Base-by-base conservation (phyloP, 2,888 invertebrate species). In the Cactoblastis cactorum region DNA sequence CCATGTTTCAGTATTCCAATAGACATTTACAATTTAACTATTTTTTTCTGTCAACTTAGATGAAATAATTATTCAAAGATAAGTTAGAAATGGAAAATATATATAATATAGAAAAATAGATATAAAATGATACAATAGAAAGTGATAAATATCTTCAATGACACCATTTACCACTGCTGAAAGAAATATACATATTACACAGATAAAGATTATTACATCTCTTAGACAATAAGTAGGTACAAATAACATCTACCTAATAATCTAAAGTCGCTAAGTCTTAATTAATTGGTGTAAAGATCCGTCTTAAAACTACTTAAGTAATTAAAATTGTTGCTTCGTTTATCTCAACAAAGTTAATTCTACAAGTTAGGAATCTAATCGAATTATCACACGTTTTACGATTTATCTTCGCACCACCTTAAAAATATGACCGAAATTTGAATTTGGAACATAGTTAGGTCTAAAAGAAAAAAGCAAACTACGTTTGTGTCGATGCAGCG, bases 281-380 rank as follows among this genome's bases (percentile, higher is more conserved):
- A 74, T 78, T 84, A 87, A 77, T 88, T 89, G 89, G 89, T 89
- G 89, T 89, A 89, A 88, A 89, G 84, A 84, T 82, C 86, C 84
- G 67, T 75, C 81, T 86, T 87, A 86, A 57, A 43, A 28, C 43
- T 43, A 52, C 53, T 65, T 81, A 83, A 65, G 67, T 78, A 69
- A 68, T 69, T 74, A 69, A 71, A 76, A 74, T 72, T 62, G 58
- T 56, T 67, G 37, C 53, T 57, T 58, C 57, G 55, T 65, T 49
- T 58, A 58, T 55, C 38, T 61, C 61, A 61, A 59, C 53, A 54
- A 57, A 60, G 57, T 65, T 63, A 56, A 62, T 59, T 65, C 65
- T 68, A 69, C 63, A 57, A 54, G 57, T 65, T 43, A 63, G 62
- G 58, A 64, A 53, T 66, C 61, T 66, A 64, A 54, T 68, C 61